A percentile compares a stretch with the other conserved stretches of the same genome.
Evolutionary conservation across 2,113 vertebrate species (phyloP).

Genomic region (Casuarius casuarius): DNA sequence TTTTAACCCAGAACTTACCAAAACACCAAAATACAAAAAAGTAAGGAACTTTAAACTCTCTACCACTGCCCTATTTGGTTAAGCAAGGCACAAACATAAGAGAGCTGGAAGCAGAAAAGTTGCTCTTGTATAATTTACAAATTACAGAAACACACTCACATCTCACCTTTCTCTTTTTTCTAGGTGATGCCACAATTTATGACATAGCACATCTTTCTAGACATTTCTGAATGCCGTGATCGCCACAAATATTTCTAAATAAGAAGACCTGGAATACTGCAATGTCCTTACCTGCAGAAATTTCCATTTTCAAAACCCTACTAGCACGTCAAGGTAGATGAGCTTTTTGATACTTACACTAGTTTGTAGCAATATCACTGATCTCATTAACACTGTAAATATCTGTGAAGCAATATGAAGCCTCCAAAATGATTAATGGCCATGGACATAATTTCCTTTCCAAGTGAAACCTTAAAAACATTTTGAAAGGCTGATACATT

Average conservation of each 20-base stretch:
- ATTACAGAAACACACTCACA: background rate
- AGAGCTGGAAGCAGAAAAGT: background rate
- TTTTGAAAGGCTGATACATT: background rate
- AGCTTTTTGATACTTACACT: background rate
- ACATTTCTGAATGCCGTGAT: background rate
- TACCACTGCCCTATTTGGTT: background rate
- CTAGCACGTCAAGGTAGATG: background rate
- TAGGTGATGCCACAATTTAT: background rate
- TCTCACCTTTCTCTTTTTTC: background rate
- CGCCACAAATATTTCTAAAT: background rate
- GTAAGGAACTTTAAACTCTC: background rate
- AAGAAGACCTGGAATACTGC: background rate
- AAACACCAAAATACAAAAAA: background rate
- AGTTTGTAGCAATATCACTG: background rate
- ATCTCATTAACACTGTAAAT: background rate
- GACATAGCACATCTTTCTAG: background rate
- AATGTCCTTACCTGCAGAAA: background rate
- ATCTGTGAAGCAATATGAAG: background rate
- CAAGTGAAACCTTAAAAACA: background rate
- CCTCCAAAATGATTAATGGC: background rate
- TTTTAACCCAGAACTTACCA: background rate
- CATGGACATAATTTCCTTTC: background rate
- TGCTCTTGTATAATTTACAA: background rate
- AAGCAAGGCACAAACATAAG: background rate
- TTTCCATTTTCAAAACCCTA: background rate